A percentile compares a stretch with the other conserved stretches of the same genome.
These are phyloP conservation scores for Yponomeuta malinellus DNA, from an alignment of 2,888 invertebrate species.

Conservation along the genomic window DNA sequence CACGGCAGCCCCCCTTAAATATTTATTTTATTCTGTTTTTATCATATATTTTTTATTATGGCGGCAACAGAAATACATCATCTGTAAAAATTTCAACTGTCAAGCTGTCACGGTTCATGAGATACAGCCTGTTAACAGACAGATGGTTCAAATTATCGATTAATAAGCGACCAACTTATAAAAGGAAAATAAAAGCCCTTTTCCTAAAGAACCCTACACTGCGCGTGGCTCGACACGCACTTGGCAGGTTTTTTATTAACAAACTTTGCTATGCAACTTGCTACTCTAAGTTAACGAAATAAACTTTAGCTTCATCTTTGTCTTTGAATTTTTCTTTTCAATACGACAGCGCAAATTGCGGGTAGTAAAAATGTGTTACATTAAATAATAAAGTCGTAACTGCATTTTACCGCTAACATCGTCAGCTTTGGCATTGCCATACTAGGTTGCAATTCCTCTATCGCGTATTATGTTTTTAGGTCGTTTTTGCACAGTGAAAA, in stretches of 20 bases:
- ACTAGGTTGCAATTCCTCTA: neutral
- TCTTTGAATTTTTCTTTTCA: neutral
- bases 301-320: neutral
- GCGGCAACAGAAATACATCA: too few relatives aligned
- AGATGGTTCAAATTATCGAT: too few relatives aligned
- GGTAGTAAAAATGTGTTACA: neutral
- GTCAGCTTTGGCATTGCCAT: neutral
- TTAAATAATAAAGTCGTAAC: neutral
- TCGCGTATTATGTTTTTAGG: neutral
- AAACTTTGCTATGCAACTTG: neutral
- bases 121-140: too few relatives aligned
- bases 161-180: too few relatives aligned
- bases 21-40: too few relatives aligned
- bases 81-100: too few relatives aligned
- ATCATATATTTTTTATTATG: too few relatives aligned
- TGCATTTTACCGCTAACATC: neutral
- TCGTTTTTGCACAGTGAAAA: neutral
- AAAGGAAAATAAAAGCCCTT: neutral
- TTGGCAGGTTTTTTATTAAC: neutral
- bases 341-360: neutral
- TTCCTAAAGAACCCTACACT: too few relatives aligned
- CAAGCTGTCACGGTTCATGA: too few relatives aligned
- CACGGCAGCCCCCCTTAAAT: too few relatives aligned
- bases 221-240: too few relatives aligned
- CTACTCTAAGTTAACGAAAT: neutral